These are phyloP conservation scores for Tauraco erythrolophus DNA, from an alignment of 2,113 vertebrate species.

Conservation along the genomic window DNA sequence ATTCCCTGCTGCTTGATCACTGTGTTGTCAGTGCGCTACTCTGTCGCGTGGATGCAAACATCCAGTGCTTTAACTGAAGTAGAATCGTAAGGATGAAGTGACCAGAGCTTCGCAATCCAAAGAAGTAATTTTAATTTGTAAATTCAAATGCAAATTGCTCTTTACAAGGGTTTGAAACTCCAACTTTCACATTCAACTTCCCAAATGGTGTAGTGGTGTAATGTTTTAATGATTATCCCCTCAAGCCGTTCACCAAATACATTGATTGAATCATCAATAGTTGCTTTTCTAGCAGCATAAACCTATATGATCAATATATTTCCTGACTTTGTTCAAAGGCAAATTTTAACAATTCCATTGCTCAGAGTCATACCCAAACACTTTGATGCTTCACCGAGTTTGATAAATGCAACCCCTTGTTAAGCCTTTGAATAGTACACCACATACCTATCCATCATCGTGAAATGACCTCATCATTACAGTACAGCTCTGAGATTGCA, in stretches of 20 bases:
- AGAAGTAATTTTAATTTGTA: background rate
- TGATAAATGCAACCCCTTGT: slow-evolving; percentile 34
- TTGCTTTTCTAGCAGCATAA: slow-evolving; percentile 15
- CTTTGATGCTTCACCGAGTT: background rate
- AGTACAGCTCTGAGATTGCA: background rate
- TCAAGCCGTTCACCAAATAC: background rate
- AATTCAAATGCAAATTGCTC: background rate
- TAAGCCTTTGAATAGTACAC: slow-evolving; percentile 15
- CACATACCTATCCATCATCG: background rate
- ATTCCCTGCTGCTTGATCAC: background rate
- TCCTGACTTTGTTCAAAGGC: slow-evolving; percentile 47
- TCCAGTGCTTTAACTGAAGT: background rate
- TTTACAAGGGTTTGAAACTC: background rate
- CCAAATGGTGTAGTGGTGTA: background rate
- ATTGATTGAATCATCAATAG: slow-evolving; percentile 1
- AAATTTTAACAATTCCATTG: slow-evolving; percentile 17
- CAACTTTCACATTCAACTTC: background rate
- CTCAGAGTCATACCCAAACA: slow-evolving; percentile 3
- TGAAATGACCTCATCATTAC: background rate
- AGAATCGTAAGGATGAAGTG: background rate
- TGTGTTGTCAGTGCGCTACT: background rate
- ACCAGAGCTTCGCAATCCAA: background rate
- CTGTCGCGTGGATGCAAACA: background rate
- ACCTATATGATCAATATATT: slow-evolving; percentile 30
- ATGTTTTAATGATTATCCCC: slow-evolving; percentile 9